phyloP scores from a whole-genome alignment of 2,797 vertebrate genomes.

The Enteromius afrohamiltoni region DNA sequence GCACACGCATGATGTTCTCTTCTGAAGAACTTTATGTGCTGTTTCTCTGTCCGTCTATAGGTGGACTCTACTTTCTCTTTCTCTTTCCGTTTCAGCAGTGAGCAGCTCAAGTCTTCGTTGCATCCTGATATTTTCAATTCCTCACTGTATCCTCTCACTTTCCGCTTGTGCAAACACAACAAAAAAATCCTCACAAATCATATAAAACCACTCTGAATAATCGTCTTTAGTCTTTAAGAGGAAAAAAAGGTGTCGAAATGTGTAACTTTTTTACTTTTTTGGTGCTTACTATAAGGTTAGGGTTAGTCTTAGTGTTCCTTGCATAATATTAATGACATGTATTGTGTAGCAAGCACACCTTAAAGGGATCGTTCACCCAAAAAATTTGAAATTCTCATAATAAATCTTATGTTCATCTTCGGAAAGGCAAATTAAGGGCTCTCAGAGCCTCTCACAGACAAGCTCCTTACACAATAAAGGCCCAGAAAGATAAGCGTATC shows the following conservation, averaged over 20 bases:
- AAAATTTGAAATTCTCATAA: too few species aligned
- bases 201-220: neutral
- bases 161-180: neutral
- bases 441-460: too few species aligned
- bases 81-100: constrained; percentile 9
- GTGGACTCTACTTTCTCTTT: constrained; percentile 44
- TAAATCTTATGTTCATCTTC: too few species aligned
- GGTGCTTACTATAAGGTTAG: neutral
- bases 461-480: too few species aligned
- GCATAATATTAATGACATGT: neutral
- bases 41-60: constrained; percentile 28
- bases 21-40: constrained; percentile 1
- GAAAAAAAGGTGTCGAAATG: too few species aligned
- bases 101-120: neutral
- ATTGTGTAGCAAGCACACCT: neutral
- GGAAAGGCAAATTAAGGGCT: too few species aligned
- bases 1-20: neutral
- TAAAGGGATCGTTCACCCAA: too few species aligned
- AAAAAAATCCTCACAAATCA: neutral
- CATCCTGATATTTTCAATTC: neutral
- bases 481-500: too few species aligned
- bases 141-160: neutral
- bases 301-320: neutral
- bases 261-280: neutral
- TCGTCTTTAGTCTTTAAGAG: neutral